These are phyloP conservation scores for Macrotus californicus DNA, from an alignment of 2,113 vertebrate species.

Conservation along the genomic window DNA sequence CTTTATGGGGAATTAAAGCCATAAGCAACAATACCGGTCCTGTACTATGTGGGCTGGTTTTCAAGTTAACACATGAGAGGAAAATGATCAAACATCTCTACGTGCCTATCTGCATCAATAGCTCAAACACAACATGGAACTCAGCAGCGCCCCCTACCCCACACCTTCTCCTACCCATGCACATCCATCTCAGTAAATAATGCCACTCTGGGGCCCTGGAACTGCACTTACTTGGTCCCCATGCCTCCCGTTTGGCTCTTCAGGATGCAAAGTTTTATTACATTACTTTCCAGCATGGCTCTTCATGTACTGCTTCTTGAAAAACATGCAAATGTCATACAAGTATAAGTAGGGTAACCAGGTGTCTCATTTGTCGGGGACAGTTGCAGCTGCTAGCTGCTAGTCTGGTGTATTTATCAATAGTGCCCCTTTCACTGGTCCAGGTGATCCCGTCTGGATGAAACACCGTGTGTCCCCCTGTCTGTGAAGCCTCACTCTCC, in stretches of 20 bases:
- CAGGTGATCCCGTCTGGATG: background rate
- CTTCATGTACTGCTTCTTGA: background rate
- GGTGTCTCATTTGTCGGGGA: background rate
- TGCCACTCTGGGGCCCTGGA: background rate
- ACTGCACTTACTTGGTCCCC: background rate
- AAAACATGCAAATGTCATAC: background rate
- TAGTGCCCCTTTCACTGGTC: background rate
- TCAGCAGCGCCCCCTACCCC: no score
- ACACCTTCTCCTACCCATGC: background rate
- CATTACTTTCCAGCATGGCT: background rate
- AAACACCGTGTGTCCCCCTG: background rate
- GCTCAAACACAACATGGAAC: background rate
- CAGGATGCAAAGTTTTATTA: no score
- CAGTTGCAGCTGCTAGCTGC: background rate
- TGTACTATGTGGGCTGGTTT: background rate
- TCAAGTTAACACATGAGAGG: background rate
- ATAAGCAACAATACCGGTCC: background rate
- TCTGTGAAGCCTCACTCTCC: background rate
- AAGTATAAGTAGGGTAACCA: background rate
- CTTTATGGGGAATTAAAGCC: background rate
- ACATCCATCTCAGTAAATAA: background rate
- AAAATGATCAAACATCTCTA: background rate
- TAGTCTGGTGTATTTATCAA: background rate
- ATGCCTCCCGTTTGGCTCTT: background rate
- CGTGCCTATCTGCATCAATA: background rate